These are phyloP conservation scores for Pristis pectinata DNA, from an alignment of 2,797 vertebrate species.

Conservation along the genomic window DNA sequence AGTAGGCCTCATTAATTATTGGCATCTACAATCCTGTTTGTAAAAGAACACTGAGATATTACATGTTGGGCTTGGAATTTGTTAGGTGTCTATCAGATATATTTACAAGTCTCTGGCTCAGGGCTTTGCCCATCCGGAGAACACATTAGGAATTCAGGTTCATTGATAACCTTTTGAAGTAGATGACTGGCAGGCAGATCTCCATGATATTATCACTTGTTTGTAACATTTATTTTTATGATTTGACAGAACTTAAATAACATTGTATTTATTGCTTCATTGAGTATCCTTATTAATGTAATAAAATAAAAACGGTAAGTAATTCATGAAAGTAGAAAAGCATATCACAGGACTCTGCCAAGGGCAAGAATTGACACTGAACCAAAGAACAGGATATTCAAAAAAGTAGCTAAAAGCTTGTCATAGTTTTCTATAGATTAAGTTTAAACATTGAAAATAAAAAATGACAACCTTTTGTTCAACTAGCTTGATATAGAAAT, in stretches of 20 bases:
- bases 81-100: not conserved
- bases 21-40: not conserved
- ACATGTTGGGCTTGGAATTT: not conserved
- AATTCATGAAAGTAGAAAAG: not conserved
- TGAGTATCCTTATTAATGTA: not conserved
- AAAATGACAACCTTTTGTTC: not conserved
- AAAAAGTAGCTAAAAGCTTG: not conserved
- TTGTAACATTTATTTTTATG: not conserved
- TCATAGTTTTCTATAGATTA: not conserved
- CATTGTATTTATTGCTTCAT: not conserved
- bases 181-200: not conserved
- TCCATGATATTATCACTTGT: not conserved
- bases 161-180: not conserved
- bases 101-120: not conserved
- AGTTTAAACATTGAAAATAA: not conserved
- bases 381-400: not conserved
- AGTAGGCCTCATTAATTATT: not conserved
- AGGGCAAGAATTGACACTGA: not conserved
- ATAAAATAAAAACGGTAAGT: not conserved
- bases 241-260: not conserved
- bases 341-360: not conserved
- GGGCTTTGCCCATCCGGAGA: not conserved
- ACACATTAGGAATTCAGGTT: not conserved
- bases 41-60: not conserved
- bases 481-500: not conserved